Base-by-base conservation (phyloP, 2,888 invertebrate species). In the Apamea anceps region DNA sequence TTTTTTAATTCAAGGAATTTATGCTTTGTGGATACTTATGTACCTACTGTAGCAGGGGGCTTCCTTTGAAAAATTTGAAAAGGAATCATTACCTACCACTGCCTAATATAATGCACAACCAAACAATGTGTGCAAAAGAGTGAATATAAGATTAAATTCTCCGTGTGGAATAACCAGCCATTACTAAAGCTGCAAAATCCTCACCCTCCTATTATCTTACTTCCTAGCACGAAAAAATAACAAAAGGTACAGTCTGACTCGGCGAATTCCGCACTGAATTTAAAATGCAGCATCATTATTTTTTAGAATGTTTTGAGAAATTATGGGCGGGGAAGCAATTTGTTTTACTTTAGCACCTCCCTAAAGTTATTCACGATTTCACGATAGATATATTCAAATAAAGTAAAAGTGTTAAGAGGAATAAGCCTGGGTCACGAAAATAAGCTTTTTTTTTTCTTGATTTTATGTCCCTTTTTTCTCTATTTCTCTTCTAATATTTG, bases 211-310 rank as follows among this genome's bases (percentile, higher is more conserved):
- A 28, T 62, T 75, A 63, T 74, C 28, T 57, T 60, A 25, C 15
- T n/a, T 71, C 51, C 21, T 45, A 63, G 32, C 2, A 54, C 84
- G 18, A 48, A 63, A 54, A 65, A 68, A 57, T 25, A 54, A 79
- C 45, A 78, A 79, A 77, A 66, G 66, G 42, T 82, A 77, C 15
- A 48, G n/a, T 68, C 67, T 80, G 78, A 80, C 78, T 37, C 78
- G 18, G 84, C 78, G 15, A 63, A 54, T 84, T 78, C 54, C 18
- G 78, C 37, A 62, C 15, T 48, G 67, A 62, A 57, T 83, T 68
- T 78, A 78, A 83, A 68, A 81, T 83, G 84, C 84, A 68, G 68
- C 6, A 48, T 83, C 80, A 83, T 80, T 51, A 75, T 54, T 82
- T 68, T 57, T 75, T 51, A 51, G n/a, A 21, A 0, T 67, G 54